Conservation (phyloP, 2,797 vertebrate genomes). For the Vultur gryphus region DNA sequence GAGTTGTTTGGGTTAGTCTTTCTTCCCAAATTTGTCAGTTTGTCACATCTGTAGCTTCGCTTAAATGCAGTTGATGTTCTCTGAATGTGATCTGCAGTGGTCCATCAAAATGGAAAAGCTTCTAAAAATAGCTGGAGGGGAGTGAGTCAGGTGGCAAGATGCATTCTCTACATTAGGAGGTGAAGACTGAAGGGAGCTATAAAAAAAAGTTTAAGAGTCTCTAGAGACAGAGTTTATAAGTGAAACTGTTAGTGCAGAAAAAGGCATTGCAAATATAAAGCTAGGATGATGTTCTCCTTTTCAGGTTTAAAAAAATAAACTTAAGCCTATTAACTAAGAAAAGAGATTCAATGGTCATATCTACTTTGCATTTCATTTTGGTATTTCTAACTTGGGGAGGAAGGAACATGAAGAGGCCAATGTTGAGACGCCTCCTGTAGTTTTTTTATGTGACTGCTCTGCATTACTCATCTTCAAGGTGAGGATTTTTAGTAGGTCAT, state of each 20-base stretch:
- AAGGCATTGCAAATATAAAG: neutral
- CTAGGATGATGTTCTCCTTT: neutral
- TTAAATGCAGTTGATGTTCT: conserved; percentile 3
- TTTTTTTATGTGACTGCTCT: neutral
- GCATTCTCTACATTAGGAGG: neutral
- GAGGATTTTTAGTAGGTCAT: neutral
- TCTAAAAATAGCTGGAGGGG: conserved; percentile 33
- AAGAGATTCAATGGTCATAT: neutral
- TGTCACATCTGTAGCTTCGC: neutral
- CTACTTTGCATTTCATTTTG: neutral
- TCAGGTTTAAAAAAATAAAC: neutral
- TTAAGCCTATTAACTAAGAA: neutral
- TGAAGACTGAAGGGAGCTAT: conserved; percentile 9
- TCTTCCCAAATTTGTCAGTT: conserved; percentile 4
- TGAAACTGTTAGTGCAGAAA: neutral
- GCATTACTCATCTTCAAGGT: neutral
- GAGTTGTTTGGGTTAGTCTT: neutral
- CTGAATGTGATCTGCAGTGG: neutral
- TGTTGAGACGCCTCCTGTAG: neutral
- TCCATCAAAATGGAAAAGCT: conserved; percentile 13
- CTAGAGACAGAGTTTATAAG: neutral
- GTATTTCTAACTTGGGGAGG: neutral
- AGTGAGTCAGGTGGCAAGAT: neutral
- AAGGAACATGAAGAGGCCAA: neutral
- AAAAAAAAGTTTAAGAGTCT: neutral